Evolutionary conservation across 2,888 invertebrate species (phyloP), one percentile per base, ranked within the genome.

Genomic region (Steinernema scapterisci): DNA sequence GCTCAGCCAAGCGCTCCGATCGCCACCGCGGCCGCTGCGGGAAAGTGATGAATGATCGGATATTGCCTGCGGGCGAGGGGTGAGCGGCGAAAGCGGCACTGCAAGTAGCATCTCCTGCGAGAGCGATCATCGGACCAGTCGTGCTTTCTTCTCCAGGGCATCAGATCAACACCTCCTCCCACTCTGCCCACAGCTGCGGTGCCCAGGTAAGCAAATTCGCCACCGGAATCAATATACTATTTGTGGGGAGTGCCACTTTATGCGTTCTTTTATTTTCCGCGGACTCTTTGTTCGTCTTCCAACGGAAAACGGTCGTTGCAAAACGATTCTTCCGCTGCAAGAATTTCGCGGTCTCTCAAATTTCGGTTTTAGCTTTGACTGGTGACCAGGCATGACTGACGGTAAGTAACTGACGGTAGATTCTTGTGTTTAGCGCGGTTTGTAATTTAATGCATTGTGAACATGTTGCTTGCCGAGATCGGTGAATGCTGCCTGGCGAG

Each of bases 111-210:
- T 63, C 63, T 63, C 63, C 25, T 63, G 63, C 63, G 63, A 63
- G 63, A 38, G 19, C 63, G 63, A 63, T 63, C 63, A 38, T 31
- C 63, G 63, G 63, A 63, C 63, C 63, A 63, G 63, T 63, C 63
- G 63, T 63, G 63, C 63, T 63, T 63, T 63, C 63, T 63, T 25
- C 38, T 63, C 48, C 63, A 63, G 31, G 63, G 63, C 63, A 63
- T 31, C 63, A 63, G 63, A 63, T 63, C 63, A 63, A 63, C 63
- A 63, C 63, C 63, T 63, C 63, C 63, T 63, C 63, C 63, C 63
- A 63, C 63, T 63, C 27, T 63, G 63, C 63, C 25, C 63, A 63
- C 63, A 63, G 63, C 63, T 63, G 63, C 63, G 63, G 63, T 38
- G 38, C 63, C 63, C 48, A 63, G 63, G 63, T 63, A 63, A 63